Evolutionary conservation across 2,888 invertebrate genomes (phyloP).

Genomic region (Ennomos erosarius): DNA sequence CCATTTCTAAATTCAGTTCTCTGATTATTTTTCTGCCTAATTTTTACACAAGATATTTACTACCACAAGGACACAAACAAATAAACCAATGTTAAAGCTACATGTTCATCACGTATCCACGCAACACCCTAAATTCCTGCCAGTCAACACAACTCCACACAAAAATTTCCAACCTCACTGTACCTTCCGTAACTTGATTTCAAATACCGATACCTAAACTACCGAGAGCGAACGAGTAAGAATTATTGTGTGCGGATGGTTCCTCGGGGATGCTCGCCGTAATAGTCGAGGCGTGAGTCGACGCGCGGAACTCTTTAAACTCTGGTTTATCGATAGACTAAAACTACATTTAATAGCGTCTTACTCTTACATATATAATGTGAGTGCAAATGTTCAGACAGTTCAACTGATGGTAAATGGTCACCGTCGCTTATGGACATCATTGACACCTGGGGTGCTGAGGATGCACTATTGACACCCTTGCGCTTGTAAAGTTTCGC

Average conservation of each 20-base stretch:
- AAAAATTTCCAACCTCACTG: constrained; percentile 28
- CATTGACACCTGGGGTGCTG: too few species aligned
- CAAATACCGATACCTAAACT: constrained; percentile 3
- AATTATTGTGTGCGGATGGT: constrained; percentile 14
- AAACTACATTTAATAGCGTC: not conserved
- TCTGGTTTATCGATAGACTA: constrained; percentile 6
- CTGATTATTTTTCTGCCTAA: too few species aligned
- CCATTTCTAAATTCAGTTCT: not conserved
- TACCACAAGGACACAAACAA: not conserved
- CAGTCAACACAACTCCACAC: constrained; percentile 6
- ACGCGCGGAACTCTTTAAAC: not conserved
- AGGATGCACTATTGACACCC: too few species aligned
- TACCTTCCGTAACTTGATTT: constrained; percentile 26
- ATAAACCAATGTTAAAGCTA: constrained; percentile 1
- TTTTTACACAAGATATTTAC: not conserved
- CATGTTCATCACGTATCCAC: constrained; percentile 15
- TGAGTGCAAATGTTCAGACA: too few species aligned
- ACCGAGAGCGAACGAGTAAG: constrained; percentile 6
- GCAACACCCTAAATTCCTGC: constrained; percentile 14
- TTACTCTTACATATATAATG: too few species aligned
- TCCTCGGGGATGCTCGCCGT: constrained; percentile 1
- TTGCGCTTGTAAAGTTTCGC: too few species aligned
- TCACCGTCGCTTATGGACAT: too few species aligned
- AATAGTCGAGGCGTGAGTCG: constrained; percentile 1
- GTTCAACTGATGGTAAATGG: too few species aligned